These are phyloP conservation scores for Limnephilus lunatus DNA, from an alignment of 2,888 invertebrate species.

Conservation along the genomic window DNA sequence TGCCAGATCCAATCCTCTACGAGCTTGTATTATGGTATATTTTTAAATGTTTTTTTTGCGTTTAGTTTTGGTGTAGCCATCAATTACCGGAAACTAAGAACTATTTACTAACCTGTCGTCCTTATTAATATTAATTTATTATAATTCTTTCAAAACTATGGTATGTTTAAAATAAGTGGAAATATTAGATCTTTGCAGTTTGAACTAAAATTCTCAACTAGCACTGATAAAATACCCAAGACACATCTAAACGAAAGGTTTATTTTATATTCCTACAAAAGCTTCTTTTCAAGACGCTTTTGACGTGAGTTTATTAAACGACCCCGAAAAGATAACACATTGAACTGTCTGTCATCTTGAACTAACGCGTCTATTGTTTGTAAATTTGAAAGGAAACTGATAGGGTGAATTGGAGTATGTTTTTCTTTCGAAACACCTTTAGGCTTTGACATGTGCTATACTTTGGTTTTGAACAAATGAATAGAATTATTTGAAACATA, in stretches of 20 bases:
- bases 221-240: not conserved
- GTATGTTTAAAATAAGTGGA: too few species aligned
- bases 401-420: not conserved
- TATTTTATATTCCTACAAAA: not conserved
- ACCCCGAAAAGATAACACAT: not conserved
- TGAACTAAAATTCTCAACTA: not conserved
- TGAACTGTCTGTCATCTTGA: not conserved
- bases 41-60: too few species aligned
- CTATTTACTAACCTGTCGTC: too few species aligned
- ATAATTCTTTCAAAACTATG: too few species aligned
- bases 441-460: not conserved
- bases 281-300: not conserved
- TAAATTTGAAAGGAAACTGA: not conserved
- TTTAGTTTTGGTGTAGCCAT: too few species aligned
- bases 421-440: not conserved
- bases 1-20: too few species aligned
- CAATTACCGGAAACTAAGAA: too few species aligned
- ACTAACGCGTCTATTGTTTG: not conserved
- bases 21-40: too few species aligned
- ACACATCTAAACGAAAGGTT: not conserved
- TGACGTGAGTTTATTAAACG: not conserved
- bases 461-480: not conserved
- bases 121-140: too few species aligned
- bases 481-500: not conserved
- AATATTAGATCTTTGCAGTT: not conserved